These are phyloP conservation scores for Phylloscopus whistleri DNA, from an alignment of 2,113 vertebrate genomes.

Conservation along the genomic window DNA sequence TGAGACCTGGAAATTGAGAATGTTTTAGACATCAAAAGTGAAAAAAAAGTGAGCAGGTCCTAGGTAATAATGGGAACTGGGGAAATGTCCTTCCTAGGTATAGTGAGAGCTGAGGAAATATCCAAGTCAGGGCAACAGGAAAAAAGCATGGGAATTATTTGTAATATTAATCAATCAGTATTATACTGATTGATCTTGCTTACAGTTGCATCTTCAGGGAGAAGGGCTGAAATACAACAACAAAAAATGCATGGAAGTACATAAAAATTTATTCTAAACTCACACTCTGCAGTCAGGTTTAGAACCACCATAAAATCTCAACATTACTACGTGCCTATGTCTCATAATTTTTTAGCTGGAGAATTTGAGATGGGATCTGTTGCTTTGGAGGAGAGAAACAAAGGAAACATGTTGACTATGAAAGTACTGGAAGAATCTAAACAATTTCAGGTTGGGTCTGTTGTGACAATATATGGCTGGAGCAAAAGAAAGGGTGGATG, in stretches of 20 bases:
- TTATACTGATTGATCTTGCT: not conserved
- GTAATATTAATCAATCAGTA: not conserved
- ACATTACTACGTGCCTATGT: rapidly evolving
- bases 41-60: not conserved
- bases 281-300: not conserved
- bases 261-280: not conserved
- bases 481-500: not conserved
- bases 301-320: not conserved
- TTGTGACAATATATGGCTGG: not conserved
- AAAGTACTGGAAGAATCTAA: not conserved
- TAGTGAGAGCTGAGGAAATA: not conserved
- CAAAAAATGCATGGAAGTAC: not conserved
- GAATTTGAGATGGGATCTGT: not conserved
- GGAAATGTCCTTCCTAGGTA: not conserved
- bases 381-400: not conserved
- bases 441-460: not conserved
- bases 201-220: not conserved
- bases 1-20: not conserved
- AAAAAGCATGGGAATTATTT: not conserved
- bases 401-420: not conserved
- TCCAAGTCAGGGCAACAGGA: not conserved
- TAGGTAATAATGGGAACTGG: not conserved
- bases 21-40: not conserved
- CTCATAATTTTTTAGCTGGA: not conserved
- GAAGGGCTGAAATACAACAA: not conserved